phyloP scores from a whole-genome alignment of 2,888 invertebrate species.

The Microdon myrmicae region DNA sequence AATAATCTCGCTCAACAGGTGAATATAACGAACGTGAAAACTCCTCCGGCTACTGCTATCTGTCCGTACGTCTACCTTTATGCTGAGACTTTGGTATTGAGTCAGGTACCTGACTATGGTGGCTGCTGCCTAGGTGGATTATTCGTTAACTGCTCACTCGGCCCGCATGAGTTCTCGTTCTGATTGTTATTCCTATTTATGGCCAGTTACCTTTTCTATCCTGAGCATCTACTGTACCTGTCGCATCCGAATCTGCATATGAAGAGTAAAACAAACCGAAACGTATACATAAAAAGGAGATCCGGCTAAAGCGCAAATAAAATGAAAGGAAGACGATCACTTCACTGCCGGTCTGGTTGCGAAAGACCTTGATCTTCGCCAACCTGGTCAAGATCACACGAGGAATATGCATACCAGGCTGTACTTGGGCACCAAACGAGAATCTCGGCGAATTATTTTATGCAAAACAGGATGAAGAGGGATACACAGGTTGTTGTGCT shows the following conservation, averaged over 20 bases:
- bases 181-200: slow-evolving; percentile 52
- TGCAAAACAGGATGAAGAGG: slow-evolving; percentile 51
- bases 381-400: slow-evolving; percentile 52
- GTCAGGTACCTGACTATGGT: slow-evolving; percentile 8
- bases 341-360: slow-evolving; percentile 6
- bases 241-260: slow-evolving; percentile 48
- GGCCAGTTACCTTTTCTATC: slow-evolving; percentile 47
- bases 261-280: slow-evolving; percentile 2
- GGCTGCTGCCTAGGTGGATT: background rate
- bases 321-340: no score
- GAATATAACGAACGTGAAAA: slow-evolving; percentile 52
- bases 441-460: slow-evolving; percentile 51
- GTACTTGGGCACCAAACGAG: slow-evolving; percentile 30
- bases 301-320: no score
- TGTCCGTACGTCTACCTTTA: slow-evolving; percentile 36
- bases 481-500: slow-evolving; percentile 43
- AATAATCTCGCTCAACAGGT: slow-evolving; percentile 51
- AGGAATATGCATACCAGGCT: slow-evolving; percentile 42
- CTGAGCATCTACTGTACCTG: slow-evolving; percentile 43
- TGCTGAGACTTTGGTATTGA: slow-evolving; percentile 8
- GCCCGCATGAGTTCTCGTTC: slow-evolving; percentile 46
- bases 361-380: slow-evolving; percentile 49
- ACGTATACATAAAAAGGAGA: slow-evolving; percentile 2
- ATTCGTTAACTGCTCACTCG: background rate
- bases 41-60: slow-evolving; percentile 51